A percentile compares a stretch with the other conserved stretches of the same genome.
Conservation (phyloP, 2,113 vertebrate species). For the Chloropsis hardwickii region DNA sequence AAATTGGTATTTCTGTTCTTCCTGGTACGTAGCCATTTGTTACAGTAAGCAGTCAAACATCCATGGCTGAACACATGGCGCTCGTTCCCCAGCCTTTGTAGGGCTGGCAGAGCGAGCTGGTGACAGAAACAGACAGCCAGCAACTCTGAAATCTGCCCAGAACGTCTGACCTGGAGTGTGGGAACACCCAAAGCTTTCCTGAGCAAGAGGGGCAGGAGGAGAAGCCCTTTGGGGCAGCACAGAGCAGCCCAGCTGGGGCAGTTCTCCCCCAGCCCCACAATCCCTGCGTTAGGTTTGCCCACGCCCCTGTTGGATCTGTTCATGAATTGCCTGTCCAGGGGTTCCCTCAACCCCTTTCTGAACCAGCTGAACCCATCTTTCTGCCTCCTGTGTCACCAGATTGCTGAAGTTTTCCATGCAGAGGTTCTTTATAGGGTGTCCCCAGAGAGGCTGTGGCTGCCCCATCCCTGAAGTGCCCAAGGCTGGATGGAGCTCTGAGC, state of each 20-base stretch:
- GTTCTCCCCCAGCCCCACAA: accelerated
- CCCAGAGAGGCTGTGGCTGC: background rate
- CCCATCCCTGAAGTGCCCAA: accelerated
- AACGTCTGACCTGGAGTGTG: accelerated
- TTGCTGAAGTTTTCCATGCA: too few relatives aligned
- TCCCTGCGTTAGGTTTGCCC: accelerated
- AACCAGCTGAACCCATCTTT: background rate
- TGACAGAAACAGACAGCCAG: background rate
- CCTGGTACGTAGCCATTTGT: background rate
- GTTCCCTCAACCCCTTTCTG: too few relatives aligned
- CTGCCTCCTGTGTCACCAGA: accelerated
- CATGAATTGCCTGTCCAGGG: accelerated
- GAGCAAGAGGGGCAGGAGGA: background rate
- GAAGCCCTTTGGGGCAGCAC: accelerated
- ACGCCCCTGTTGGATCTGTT: accelerated
- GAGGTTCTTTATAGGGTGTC: accelerated
- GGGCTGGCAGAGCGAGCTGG: accelerated
- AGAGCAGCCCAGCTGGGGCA: background rate
- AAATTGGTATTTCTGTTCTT: conserved; percentile 12
- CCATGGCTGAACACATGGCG: too few relatives aligned
- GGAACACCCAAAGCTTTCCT: background rate
- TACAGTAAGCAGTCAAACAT: background rate
- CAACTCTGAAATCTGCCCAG: background rate
- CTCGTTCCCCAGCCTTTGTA: background rate
- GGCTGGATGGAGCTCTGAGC: background rate